Evolutionary conservation across 2,113 vertebrate genomes (phyloP).

Genomic region (Zootoca vivipara): DNA sequence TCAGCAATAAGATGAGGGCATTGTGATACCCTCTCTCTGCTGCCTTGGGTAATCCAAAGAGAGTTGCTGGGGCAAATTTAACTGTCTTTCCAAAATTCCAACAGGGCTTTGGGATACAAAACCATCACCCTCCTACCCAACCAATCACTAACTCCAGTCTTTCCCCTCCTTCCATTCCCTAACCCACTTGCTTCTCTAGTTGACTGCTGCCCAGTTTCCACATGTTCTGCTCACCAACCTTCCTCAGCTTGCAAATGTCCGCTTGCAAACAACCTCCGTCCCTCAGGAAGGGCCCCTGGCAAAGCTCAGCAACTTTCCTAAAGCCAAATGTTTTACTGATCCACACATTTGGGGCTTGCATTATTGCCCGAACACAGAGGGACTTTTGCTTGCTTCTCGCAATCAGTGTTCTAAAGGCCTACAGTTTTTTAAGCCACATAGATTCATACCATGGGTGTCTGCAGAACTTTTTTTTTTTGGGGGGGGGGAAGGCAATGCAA

Average conservation of each 20-base stretch:
- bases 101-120: not conserved
- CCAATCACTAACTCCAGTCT: not conserved
- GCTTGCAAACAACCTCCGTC: not conserved
- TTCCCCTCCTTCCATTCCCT: not conserved
- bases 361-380: not conserved
- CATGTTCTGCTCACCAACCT: no score
- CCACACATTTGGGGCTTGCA: not conserved
- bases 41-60: no score
- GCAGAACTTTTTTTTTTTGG: no score
- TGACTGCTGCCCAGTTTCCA: no score
- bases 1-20: no score
- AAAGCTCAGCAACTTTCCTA: no score
- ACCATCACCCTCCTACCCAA: no score
- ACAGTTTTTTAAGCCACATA: not conserved
- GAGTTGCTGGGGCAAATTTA: not conserved
- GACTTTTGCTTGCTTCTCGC: not conserved
- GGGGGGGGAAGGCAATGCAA: no score
- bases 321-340: not conserved
- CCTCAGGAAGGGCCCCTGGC: not conserved
- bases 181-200: not conserved
- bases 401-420: not conserved
- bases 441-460: not conserved
- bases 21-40: no score
- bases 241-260: no score
- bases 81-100: not conserved